phyloP scores from a whole-genome alignment of 2,113 vertebrate genomes.

The Mastomys natalensis region DNA sequence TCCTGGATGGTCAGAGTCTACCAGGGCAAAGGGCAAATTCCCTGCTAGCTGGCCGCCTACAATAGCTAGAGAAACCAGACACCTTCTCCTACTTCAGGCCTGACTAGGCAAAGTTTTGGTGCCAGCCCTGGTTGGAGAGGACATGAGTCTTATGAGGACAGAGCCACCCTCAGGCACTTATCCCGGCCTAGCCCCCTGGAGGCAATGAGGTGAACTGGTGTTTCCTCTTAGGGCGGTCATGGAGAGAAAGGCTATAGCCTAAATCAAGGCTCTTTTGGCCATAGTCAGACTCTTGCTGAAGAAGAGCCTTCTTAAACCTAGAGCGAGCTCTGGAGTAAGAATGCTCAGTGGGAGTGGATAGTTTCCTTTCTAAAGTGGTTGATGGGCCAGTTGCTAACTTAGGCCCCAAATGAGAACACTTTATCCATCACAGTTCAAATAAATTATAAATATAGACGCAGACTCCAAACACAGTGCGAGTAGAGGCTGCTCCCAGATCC shows the following conservation, averaged over 20 bases:
- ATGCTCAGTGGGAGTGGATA: not conserved
- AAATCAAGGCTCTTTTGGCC: constrained; percentile 44
- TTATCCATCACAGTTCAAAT: constrained; percentile 74
- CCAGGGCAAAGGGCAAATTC: constrained; percentile 59
- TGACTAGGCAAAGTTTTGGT: constrained; percentile 14
- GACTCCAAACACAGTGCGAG: constrained; percentile 70
- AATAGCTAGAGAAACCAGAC: constrained; percentile 69
- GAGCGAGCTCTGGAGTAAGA: not conserved
- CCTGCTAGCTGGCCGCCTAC: constrained; percentile 4
- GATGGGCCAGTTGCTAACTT: constrained; percentile 60
- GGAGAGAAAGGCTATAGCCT: constrained; percentile 20
- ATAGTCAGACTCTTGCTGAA: constrained; percentile 25
- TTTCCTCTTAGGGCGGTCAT: constrained; percentile 49
- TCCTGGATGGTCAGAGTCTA: constrained; percentile 43
- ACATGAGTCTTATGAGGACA: constrained; percentile 55
- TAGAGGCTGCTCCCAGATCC: constrained; percentile 71
- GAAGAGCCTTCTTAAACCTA: constrained; percentile 25
- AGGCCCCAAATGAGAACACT: constrained; percentile 49
- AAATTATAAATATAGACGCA: constrained; percentile 75
- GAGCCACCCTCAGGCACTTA: constrained; percentile 15
- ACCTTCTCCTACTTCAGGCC: constrained; percentile 42
- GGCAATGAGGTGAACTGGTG: constrained; percentile 61
- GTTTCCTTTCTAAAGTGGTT: not conserved
- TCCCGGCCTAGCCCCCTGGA: constrained; percentile 18
- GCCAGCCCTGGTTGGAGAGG: constrained; percentile 46